Evolutionary conservation across 2,797 vertebrate genomes (phyloP).

Genomic region (Corythornis leucogaster): DNA sequence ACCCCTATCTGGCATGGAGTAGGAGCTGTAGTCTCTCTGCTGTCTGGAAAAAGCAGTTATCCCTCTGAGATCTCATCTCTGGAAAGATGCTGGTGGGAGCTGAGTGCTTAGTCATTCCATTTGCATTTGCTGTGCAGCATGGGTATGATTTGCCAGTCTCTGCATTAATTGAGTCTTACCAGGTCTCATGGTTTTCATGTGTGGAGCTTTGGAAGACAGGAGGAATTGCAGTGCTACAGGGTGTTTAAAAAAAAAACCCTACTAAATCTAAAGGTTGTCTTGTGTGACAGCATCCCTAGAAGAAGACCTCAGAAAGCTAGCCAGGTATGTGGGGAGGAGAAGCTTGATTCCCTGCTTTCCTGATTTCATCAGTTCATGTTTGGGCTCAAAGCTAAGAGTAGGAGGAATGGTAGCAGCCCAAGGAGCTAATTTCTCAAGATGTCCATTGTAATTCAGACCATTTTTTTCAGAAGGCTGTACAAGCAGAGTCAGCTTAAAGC

Average conservation of each 20-base stretch:
- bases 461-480: background rate
- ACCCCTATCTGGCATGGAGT: background rate
- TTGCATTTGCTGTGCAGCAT: accelerated
- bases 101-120: background rate
- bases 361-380: background rate
- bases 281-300: background rate
- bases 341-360: background rate
- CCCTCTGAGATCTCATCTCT: background rate
- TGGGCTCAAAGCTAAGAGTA: background rate
- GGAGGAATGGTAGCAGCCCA: background rate
- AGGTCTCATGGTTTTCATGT: background rate
- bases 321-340: background rate
- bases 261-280: background rate
- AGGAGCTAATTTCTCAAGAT: background rate
- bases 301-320: background rate
- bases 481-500: background rate
- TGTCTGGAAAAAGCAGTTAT: background rate
- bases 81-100: background rate
- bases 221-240: background rate
- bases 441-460: background rate
- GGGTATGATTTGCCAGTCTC: background rate
- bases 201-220: background rate
- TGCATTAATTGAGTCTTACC: background rate
- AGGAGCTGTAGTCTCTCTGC: background rate
- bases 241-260: background rate